Evolutionary conservation across 2,888 invertebrate species (phyloP).

Genomic region (Saturnia pavonia): DNA sequence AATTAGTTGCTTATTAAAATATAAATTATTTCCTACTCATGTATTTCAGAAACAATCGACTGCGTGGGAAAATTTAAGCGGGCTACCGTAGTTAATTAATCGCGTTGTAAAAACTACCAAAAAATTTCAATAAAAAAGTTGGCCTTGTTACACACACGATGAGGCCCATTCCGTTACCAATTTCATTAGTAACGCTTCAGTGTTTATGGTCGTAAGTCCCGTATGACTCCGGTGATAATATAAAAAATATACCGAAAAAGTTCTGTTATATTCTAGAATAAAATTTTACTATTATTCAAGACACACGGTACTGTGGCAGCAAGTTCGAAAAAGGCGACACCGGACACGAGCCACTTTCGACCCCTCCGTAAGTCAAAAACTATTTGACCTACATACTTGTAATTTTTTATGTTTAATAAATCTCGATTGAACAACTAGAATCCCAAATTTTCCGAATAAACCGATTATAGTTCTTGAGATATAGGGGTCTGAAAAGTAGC

Average conservation of each 20-base stretch:
- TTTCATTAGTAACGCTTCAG: conserved; percentile 43
- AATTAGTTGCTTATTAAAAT: too few species aligned
- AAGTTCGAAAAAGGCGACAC: too few species aligned
- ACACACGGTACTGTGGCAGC: too few species aligned
- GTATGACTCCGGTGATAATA: conserved; percentile 14
- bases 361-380: too few species aligned
- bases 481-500: too few species aligned
- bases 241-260: not conserved
- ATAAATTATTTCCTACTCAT: not conserved
- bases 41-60: conserved; percentile 4
- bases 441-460: too few species aligned
- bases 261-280: not conserved
- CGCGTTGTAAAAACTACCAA: conserved; percentile 16
- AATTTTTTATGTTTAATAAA: too few species aligned
- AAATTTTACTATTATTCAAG: not conserved
- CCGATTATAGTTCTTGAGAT: too few species aligned
- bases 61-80: conserved; percentile 11
- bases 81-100: conserved; percentile 1
- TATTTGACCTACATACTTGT: too few species aligned
- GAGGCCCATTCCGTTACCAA: conserved; percentile 41
- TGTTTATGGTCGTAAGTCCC: conserved; percentile 20
- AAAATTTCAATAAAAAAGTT: conserved; percentile 34
- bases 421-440: too few species aligned
- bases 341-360: too few species aligned
- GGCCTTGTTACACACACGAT: conserved; percentile 46